phyloP scores from a whole-genome alignment of 2,113 vertebrate species.

The Gnathonemus echidnorhynchus region DNA sequence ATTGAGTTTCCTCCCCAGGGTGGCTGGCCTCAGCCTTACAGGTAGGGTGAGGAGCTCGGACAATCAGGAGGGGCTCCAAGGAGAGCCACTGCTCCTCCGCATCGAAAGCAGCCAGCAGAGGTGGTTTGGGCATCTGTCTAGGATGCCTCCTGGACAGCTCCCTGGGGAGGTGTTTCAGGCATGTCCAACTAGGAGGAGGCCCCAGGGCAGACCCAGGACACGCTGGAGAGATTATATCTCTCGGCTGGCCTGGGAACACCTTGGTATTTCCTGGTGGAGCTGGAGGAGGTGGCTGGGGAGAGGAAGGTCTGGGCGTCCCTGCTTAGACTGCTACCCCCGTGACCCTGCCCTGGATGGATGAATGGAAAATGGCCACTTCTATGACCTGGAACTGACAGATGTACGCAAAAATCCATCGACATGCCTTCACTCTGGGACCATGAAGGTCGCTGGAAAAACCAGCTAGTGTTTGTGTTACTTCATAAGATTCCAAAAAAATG shows the following conservation, averaged over 20 bases:
- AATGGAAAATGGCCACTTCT: neutral
- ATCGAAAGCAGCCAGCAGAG: too few relatives aligned
- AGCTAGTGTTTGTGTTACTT: neutral
- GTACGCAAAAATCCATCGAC: neutral
- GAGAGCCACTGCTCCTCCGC: too few relatives aligned
- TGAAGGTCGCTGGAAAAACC: neutral
- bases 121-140: too few relatives aligned
- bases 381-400: neutral
- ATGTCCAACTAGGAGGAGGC: neutral
- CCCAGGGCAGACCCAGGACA: neutral
- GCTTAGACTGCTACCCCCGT: neutral
- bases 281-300: too few relatives aligned
- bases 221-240: neutral
- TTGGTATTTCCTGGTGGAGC: neutral
- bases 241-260: neutral
- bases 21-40: too few relatives aligned
- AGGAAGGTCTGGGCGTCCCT: neutral
- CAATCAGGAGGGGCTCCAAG: too few relatives aligned
- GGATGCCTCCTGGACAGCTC: too few relatives aligned
- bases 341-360: neutral
- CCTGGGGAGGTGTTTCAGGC: neutral
- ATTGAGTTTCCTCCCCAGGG: too few relatives aligned
- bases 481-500: too few relatives aligned
- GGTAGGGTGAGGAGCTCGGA: too few relatives aligned
- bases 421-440: neutral